phyloP scores from a whole-genome alignment of 2,113 vertebrate species.

The Pteropus alecto region DNA sequence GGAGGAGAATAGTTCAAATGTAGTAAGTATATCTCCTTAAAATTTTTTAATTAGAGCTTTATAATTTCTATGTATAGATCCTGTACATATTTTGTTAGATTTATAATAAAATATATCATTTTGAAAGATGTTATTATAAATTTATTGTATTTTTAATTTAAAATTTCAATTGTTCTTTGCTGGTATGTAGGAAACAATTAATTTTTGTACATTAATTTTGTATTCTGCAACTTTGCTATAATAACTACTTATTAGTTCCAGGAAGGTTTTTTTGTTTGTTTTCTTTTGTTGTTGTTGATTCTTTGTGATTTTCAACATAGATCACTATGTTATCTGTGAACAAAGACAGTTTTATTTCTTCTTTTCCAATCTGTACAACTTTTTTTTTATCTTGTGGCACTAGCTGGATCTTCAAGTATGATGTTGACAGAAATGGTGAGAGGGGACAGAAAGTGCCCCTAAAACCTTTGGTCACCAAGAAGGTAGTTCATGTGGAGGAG shows the following conservation, averaged over 20 bases:
- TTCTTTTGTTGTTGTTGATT: background rate
- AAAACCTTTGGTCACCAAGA: background rate
- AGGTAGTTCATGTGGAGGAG: background rate
- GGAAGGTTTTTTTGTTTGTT: background rate
- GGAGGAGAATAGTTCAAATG: background rate
- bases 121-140: background rate
- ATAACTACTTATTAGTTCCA: background rate
- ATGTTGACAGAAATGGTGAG: background rate
- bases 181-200: background rate
- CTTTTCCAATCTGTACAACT: background rate
- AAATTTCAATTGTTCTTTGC: background rate
- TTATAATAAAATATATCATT: background rate
- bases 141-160: background rate
- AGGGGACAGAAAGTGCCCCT: background rate
- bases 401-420: background rate
- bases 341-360: background rate
- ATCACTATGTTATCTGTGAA: background rate
- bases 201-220: background rate
- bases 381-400: background rate
- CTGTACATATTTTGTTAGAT: background rate
- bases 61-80: background rate
- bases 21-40: background rate
- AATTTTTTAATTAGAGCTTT: background rate
- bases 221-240: background rate
- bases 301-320: background rate